These are phyloP conservation scores for Nerophis lumbriciformis DNA, from an alignment of 2,113 vertebrate genomes.

Conservation along the genomic window DNA sequence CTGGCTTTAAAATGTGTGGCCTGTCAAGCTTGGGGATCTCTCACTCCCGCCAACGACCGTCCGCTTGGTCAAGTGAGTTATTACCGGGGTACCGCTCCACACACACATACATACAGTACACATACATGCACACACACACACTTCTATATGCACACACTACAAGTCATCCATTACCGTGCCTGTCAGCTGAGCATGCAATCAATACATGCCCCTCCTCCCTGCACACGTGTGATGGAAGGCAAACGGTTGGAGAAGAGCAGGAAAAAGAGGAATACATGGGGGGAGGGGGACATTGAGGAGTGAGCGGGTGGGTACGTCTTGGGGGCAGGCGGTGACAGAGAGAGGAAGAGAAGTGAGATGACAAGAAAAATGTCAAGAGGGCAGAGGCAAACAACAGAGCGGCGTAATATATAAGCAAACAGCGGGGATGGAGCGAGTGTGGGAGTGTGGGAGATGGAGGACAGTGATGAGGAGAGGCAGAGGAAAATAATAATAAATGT, in stretches of 20 bases:
- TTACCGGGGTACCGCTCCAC: constrained; percentile 45
- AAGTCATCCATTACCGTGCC: constrained; percentile 55
- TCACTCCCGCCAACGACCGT: constrained; percentile 21
- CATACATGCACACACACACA: background rate
- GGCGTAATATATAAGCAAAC: constrained; percentile 49
- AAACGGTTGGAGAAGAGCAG: constrained; percentile 33
- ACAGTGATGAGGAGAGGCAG: constrained; percentile 58
- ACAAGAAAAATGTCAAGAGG: constrained; percentile 57
- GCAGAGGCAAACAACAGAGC: constrained; percentile 51
- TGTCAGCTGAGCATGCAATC: constrained; percentile 64
- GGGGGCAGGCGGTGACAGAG: constrained; percentile 34
- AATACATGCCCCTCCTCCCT: constrained; percentile 50
- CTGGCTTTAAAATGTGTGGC: constrained; percentile 42
- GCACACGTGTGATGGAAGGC: constrained; percentile 58
- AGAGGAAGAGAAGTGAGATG: constrained; percentile 30
- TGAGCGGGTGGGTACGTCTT: constrained; percentile 18
- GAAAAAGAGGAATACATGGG: constrained; percentile 13
- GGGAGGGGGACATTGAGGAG: constrained; percentile 3
- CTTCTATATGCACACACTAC: constrained; percentile 4
- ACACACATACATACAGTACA: constrained; percentile 13
- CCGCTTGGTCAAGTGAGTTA: constrained; percentile 62
- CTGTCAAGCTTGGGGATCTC: constrained; percentile 39
- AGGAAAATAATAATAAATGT: constrained; percentile 25
- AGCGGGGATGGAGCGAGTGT: constrained; percentile 53
- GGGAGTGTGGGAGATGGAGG: constrained; percentile 57